Evolutionary conservation across 2,888 invertebrate species (phyloP).

Genomic region (Zeuzera pyrina): DNA sequence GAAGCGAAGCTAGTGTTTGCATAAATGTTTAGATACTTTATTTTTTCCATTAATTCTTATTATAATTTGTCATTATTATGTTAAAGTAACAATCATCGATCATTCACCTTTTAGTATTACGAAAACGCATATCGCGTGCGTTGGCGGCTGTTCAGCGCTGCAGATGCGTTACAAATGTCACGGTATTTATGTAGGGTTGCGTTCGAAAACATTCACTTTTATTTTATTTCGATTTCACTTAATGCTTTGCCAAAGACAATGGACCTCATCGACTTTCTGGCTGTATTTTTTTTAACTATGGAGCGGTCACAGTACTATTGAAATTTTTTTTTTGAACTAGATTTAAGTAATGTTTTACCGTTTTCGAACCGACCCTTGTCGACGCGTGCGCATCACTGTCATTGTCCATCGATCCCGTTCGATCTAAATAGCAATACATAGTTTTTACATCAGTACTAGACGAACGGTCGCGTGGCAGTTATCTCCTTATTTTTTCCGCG

Average conservation of each 20-base stretch:
- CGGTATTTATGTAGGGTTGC: slow-evolving; percentile 46
- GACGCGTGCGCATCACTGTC: slow-evolving; percentile 34
- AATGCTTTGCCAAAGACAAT: too few species aligned
- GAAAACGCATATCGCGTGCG: slow-evolving; percentile 33
- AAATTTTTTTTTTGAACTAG: background rate
- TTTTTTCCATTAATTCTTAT: too few species aligned
- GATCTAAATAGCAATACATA: too few species aligned
- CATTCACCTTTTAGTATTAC: slow-evolving; percentile 59
- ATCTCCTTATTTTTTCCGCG: background rate
- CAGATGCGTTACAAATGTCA: slow-evolving; percentile 41
- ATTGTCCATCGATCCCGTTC: slow-evolving; percentile 39
- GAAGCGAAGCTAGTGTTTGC: background rate
- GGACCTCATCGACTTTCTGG: too few species aligned
- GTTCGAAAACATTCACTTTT: too few species aligned
- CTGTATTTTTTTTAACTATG: too few species aligned
- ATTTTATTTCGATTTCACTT: too few species aligned
- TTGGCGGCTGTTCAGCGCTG: slow-evolving; percentile 20
- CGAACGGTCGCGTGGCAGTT: slow-evolving; percentile 1
- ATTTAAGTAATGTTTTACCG: background rate
- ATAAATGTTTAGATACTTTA: background rate
- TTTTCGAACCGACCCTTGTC: slow-evolving; percentile 4
- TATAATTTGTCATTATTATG: too few species aligned
- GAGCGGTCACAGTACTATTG: background rate
- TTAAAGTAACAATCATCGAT: slow-evolving; percentile 44
- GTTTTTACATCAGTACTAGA: too few species aligned